A percentile compares a stretch with the other conserved stretches of the same genome.
Evolutionary conservation across 2,113 vertebrate genomes (phyloP).

Genomic region (Ibidorhyncha struthersii): DNA sequence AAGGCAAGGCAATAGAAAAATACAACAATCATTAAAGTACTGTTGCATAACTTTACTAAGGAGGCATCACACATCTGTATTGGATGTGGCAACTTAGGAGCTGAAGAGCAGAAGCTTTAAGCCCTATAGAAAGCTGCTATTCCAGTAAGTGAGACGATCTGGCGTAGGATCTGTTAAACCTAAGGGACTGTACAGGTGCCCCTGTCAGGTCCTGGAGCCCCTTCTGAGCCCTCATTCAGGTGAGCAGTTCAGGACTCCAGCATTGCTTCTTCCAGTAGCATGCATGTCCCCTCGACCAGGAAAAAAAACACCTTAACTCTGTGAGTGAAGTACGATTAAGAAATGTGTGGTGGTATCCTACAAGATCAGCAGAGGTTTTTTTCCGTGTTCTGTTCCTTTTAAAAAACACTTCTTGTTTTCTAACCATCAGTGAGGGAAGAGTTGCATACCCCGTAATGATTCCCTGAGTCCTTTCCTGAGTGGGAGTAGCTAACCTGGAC

Average conservation of each 20-base stretch:
- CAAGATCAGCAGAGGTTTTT: background rate
- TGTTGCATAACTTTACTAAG: rapidly evolving
- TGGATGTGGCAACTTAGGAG: background rate
- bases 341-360: background rate
- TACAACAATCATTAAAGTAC: background rate
- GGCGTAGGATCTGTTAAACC: no score
- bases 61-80: background rate
- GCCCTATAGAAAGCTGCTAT: background rate
- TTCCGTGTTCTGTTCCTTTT: background rate
- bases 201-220: background rate
- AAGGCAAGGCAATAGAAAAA: background rate
- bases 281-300: background rate
- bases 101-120: background rate
- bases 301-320: background rate
- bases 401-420: background rate
- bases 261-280: background rate
- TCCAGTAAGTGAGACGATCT: background rate
- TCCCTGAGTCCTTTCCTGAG: background rate
- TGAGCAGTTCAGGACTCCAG: background rate
- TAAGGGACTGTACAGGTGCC: background rate
- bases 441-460: background rate
- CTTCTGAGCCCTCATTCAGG: background rate
- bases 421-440: background rate
- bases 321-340: background rate
- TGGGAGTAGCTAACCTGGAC: background rate